Conservation (phyloP, 2,113 vertebrate genomes). For the Pituophis catenifer region DNA sequence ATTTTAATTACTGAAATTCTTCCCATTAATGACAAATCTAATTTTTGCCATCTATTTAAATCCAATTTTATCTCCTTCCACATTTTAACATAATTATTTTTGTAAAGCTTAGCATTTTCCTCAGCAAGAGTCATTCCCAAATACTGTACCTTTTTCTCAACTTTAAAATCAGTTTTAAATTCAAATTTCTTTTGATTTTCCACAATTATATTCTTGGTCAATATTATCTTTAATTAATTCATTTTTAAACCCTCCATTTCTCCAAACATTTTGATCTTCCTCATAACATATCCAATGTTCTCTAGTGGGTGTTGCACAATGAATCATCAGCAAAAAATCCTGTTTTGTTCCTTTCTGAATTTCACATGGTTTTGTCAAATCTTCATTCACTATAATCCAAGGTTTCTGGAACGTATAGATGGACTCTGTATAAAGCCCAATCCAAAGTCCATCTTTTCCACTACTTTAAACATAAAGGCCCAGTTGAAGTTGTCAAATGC, state of each 20-base stretch:
- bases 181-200: background rate
- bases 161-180: background rate
- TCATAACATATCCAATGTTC: background rate
- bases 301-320: background rate
- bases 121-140: background rate
- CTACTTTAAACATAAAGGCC: background rate
- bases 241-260: background rate
- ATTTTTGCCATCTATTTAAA: background rate
- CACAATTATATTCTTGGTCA: background rate
- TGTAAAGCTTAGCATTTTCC: background rate
- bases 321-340: background rate
- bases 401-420: background rate
- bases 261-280: background rate
- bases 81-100: background rate
- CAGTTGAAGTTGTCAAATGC: background rate
- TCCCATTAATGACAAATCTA: background rate
- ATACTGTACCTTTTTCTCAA: background rate
- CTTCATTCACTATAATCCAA: background rate
- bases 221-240: background rate
- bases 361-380: background rate
- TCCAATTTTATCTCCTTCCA: background rate
- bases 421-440: background rate
- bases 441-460: background rate
- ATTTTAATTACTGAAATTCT: background rate
- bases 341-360: background rate